phyloP scores from a whole-genome alignment of 2,888 invertebrate genomes.

The Galerucella calmariensis region DNA sequence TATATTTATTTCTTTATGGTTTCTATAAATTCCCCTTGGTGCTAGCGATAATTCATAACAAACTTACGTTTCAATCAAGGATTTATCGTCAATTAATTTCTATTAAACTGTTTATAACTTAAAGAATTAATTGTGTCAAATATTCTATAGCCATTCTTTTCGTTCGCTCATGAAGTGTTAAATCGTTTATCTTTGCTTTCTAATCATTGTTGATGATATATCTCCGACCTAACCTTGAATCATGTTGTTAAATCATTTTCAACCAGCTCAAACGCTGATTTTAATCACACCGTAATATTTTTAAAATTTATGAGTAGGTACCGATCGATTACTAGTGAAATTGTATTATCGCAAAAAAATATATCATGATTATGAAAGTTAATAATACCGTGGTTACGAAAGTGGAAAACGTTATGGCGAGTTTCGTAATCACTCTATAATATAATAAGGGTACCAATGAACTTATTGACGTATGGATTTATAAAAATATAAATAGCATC shows the following conservation, averaged over 20 bases:
- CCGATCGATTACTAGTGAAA: constrained; percentile 12
- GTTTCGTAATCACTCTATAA: not conserved
- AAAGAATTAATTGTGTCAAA: not conserved
- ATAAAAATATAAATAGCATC: too few relatives aligned
- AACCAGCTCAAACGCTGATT: constrained; percentile 24
- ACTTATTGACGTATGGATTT: too few relatives aligned
- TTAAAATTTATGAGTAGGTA: constrained; percentile 4
- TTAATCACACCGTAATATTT: constrained; percentile 24
- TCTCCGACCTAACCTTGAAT: constrained; percentile 35
- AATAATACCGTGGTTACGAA: not conserved
- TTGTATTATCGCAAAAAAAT: constrained; percentile 8
- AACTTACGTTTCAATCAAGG: not conserved
- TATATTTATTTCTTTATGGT: too few relatives aligned
- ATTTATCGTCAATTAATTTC: not conserved
- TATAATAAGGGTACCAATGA: too few relatives aligned
- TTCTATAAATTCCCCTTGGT: not conserved
- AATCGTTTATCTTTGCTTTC: constrained; percentile 36
- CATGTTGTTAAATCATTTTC: constrained; percentile 35
- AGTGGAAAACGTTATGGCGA: not conserved
- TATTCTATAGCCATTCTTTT: not conserved
- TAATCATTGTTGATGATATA: constrained; percentile 33
- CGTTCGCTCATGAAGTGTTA: constrained; percentile 12
- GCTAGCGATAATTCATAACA: not conserved
- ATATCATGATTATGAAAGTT: constrained; percentile 8
- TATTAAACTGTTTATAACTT: not conserved